A percentile compares a stretch with the other conserved stretches of the same genome.
These are phyloP conservation scores for Bursaphelenchus okinawaensis DNA, from an alignment of 2,888 invertebrate genomes.

Conservation along the genomic window DNA sequence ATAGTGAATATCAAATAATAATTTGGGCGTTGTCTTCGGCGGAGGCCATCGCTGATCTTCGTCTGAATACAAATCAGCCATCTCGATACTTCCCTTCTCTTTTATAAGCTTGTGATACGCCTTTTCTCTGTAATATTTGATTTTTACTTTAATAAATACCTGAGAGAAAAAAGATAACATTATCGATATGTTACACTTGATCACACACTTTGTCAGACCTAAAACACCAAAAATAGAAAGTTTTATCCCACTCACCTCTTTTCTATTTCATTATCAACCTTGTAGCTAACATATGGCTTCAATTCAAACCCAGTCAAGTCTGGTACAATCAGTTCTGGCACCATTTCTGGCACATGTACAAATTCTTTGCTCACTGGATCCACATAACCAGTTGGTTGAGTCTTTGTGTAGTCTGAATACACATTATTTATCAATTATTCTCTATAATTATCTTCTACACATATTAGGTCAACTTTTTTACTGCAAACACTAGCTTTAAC, in stretches of 20 bases:
- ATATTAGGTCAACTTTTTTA: no score
- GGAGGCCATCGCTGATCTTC: constrained; percentile 55
- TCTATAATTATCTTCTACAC: no score
- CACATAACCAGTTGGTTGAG: constrained; percentile 42
- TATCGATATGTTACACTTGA: no score
- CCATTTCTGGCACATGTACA: constrained; percentile 73
- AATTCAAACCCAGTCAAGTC: constrained; percentile 75
- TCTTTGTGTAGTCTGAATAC: constrained; percentile 43
- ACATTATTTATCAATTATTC: constrained; percentile 6
- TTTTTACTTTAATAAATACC: not conserved
- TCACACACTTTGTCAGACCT: no score
- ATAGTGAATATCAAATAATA: constrained; percentile 50
- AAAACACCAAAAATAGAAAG: not conserved
- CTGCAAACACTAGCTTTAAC: no score
- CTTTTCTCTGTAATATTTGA: constrained; percentile 23
- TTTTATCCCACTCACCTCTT: constrained; percentile 27
- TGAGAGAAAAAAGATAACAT: no score
- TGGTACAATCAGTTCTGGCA: constrained; percentile 86
- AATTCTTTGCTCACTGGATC: constrained; percentile 50
- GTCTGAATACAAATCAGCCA: constrained; percentile 44
- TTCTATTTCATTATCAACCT: constrained; percentile 58
- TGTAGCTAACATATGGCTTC: constrained; percentile 90
- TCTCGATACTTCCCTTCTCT: constrained; percentile 44
- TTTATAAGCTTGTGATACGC: constrained; percentile 40
- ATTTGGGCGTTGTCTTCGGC: constrained; percentile 47